Evolutionary conservation across 2,113 vertebrate genomes (phyloP).

Genomic region (Scomber colias): DNA sequence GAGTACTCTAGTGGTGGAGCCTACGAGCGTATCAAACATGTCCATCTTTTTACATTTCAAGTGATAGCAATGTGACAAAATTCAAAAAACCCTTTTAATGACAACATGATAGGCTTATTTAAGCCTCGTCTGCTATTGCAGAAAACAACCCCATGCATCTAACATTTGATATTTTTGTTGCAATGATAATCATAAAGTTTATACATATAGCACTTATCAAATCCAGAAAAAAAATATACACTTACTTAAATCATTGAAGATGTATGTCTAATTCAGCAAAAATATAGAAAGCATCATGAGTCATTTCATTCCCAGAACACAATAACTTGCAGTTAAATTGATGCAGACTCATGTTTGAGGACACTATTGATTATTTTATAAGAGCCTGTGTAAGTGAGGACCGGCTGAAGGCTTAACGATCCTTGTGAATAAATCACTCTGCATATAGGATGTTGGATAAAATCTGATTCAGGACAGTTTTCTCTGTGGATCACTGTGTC

Average conservation of each 20-base stretch:
- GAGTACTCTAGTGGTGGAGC: not conserved
- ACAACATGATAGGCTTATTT: no score
- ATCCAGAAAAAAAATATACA: no score
- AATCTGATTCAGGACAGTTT: slow-evolving; percentile 39
- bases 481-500: slow-evolving; percentile 21
- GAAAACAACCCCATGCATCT: not conserved
- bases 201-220: no score
- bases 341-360: slow-evolving; percentile 55
- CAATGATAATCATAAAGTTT: no score
- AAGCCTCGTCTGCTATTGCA: no score
- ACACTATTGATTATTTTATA: slow-evolving; percentile 65
- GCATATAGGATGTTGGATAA: slow-evolving; percentile 28
- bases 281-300: slow-evolving; percentile 4
- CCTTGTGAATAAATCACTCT: slow-evolving; percentile 57
- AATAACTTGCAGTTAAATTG: slow-evolving; percentile 35
- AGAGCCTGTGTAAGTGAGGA: slow-evolving; percentile 45
- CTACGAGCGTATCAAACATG: not conserved
- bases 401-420: slow-evolving; percentile 63
- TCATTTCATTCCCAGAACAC: slow-evolving; percentile 34
- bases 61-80: no score
- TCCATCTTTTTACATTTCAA: no score
- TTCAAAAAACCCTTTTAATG: no score
- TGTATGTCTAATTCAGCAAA: not conserved
- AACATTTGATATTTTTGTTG: no score
- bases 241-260: slow-evolving; percentile 16